Conservation (phyloP, 2,797 vertebrate species). For the Podarcis siculus region DNA sequence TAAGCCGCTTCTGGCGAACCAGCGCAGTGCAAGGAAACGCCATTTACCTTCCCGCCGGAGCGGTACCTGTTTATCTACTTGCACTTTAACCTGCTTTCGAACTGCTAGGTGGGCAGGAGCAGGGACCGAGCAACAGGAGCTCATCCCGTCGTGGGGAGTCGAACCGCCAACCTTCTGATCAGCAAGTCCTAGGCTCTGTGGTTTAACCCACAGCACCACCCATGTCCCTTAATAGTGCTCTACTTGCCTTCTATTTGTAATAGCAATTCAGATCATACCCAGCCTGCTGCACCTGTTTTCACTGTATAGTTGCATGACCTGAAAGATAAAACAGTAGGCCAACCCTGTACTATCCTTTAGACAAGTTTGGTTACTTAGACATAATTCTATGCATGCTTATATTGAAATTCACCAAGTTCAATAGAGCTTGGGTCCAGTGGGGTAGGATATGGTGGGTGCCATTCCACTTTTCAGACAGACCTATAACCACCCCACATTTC, state of each 20-base stretch:
- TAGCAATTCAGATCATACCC: not conserved
- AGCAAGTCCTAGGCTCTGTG: no score
- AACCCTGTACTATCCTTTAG: not conserved
- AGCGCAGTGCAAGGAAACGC: accelerated
- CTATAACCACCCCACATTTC: not conserved
- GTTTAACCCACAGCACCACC: no score
- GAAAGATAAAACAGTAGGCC: not conserved
- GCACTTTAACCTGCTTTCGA: no score
- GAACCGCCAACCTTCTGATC: no score
- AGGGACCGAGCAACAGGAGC: no score
- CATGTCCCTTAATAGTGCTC: not conserved
- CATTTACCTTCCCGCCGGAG: no score
- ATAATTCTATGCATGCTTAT: not conserved
- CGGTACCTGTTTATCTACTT: no score
- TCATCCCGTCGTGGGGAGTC: no score
- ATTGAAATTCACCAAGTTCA: not conserved
- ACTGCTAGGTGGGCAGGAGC: no score
- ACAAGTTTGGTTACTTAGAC: not conserved
- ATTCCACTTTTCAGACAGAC: not conserved
- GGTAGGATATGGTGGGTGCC: not conserved
- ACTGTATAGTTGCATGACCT: not conserved
- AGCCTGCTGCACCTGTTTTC: not conserved
- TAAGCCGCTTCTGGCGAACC: no score
- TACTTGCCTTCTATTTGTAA: not conserved
- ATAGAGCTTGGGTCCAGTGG: not conserved